A percentile compares a stretch with the other conserved stretches of the same genome.
phyloP scores from a whole-genome alignment of 2,113 vertebrate genomes.

The Atlantisia rogersi region DNA sequence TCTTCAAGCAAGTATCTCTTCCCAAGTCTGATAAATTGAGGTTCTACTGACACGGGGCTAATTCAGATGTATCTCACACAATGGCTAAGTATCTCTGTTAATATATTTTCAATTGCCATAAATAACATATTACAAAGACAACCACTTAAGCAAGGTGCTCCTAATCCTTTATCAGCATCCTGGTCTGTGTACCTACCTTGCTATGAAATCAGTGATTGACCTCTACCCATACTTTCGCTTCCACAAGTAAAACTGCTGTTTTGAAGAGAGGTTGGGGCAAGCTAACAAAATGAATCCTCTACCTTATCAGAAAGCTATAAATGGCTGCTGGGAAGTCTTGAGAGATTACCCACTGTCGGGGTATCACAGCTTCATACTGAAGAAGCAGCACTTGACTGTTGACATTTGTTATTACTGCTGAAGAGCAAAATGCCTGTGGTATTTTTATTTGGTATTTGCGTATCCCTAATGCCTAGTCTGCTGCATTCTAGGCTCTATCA shows the following conservation, averaged over 20 bases:
- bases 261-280: not conserved
- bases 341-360: conserved; percentile 22
- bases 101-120: not conserved
- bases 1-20: not conserved
- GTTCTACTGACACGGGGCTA: not conserved
- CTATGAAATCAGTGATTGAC: not conserved
- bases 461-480: conserved; percentile 11
- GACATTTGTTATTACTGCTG: conserved; percentile 51
- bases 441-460: conserved; percentile 62
- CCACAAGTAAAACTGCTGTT: not conserved
- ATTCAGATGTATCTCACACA: not conserved
- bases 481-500: not conserved
- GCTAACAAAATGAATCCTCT: not conserved
- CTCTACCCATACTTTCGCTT: not conserved
- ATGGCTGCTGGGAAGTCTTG: conserved; percentile 15
- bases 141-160: not conserved
- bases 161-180: not conserved
- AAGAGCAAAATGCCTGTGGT: conserved; percentile 40
- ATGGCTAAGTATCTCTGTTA: not conserved
- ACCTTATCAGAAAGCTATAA: conserved; percentile 26
- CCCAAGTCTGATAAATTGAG: not conserved
- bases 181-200: not conserved
- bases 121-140: not conserved
- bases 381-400: conserved; percentile 40
- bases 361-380: not conserved